A percentile compares a stretch with the other conserved stretches of the same genome.
Evolutionary conservation across 2,113 vertebrate genomes (phyloP).

Genomic region (Corynorhinus townsendii): DNA sequence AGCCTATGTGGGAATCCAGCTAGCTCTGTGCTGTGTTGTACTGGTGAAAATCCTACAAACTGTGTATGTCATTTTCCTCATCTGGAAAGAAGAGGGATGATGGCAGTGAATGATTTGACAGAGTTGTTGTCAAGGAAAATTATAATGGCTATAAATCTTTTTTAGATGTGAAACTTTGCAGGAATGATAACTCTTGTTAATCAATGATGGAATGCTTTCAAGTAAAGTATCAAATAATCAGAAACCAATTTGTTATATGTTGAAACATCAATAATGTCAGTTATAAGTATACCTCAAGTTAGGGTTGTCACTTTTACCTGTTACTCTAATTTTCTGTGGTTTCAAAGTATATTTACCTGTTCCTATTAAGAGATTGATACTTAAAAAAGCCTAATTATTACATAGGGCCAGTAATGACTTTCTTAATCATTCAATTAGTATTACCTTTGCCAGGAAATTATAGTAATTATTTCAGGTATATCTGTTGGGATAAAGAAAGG

Average conservation of each 20-base stretch:
- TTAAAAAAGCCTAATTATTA: not conserved
- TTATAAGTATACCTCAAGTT: not conserved
- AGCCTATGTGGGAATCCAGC: not conserved
- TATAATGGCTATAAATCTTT: not conserved
- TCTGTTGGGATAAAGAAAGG: not conserved
- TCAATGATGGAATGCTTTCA: conserved; percentile 9
- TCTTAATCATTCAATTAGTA: not conserved
- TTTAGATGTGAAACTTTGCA: not conserved
- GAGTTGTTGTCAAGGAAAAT: not conserved
- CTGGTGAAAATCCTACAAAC: not conserved
- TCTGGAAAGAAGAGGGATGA: not conserved
- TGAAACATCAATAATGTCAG: not conserved
- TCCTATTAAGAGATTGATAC: not conserved
- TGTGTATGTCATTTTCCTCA: not conserved
- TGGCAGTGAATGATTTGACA: not conserved
- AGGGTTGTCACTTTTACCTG: not conserved
- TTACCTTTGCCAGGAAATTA: not conserved
- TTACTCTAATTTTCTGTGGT: not conserved
- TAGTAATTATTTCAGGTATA: not conserved
- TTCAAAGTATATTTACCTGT: conserved; percentile 15
- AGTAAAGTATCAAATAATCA: conserved; percentile 9
- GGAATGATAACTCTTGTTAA: conserved; percentile 5
- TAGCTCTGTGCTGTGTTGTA: not conserved
- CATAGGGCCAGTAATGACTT: not conserved
- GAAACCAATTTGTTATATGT: conserved; percentile 1